Conservation (phyloP, 2,888 invertebrate genomes). For the Tineola bisselliella region DNA sequence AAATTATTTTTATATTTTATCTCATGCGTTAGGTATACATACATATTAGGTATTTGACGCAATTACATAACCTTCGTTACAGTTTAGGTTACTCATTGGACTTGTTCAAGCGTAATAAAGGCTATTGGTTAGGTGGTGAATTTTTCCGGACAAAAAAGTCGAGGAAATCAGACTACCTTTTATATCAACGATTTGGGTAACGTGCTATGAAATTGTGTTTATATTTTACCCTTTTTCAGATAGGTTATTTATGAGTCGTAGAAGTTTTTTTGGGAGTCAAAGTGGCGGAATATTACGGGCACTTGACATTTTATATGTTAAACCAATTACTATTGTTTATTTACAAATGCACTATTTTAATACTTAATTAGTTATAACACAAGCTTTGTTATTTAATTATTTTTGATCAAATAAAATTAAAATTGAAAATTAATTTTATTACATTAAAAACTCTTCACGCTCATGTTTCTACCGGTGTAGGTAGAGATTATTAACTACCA, state of each 20-base stretch:
- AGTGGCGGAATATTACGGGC: not conserved
- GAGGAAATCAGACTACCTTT: constrained; percentile 8
- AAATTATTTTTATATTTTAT: too few relatives aligned
- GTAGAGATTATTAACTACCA: too few relatives aligned
- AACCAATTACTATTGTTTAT: not conserved
- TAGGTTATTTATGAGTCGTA: not conserved
- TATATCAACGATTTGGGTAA: constrained; percentile 10
- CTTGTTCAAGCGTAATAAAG: constrained; percentile 13
- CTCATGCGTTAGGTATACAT: too few relatives aligned
- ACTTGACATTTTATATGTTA: not conserved
- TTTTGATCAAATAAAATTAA: too few relatives aligned
- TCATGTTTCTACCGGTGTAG: too few relatives aligned
- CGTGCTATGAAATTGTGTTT: constrained; percentile 7
- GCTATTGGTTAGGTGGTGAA: constrained; percentile 8
- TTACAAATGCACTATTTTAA: not conserved
- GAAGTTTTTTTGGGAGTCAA: not conserved
- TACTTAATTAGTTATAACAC: too few relatives aligned
- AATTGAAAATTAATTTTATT: too few relatives aligned
- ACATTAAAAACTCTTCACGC: too few relatives aligned
- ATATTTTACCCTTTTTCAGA: constrained; percentile 7
- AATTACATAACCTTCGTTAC: not conserved
- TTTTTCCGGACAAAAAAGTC: constrained; percentile 3
- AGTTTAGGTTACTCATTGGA: not conserved
- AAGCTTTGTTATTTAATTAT: too few relatives aligned
- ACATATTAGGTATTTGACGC: too few relatives aligned